Evolutionary conservation across 2,797 vertebrate species (phyloP).

Genomic region (Eulemur coronatus): DNA sequence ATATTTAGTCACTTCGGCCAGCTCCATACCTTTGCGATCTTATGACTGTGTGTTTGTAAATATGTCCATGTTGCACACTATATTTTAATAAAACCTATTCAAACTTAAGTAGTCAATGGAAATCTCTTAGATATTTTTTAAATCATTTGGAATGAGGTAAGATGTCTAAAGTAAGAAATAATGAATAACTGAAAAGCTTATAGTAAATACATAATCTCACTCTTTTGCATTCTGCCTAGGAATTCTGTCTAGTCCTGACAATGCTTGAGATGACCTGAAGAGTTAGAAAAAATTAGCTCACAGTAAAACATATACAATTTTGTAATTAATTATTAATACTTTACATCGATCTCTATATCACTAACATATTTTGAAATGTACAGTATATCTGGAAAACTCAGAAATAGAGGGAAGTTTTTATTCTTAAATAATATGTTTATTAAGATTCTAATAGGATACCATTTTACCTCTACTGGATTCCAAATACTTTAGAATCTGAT

Average conservation of each 20-base stretch:
- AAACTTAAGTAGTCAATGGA: not conserved
- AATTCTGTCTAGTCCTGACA: not conserved
- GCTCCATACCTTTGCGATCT: not conserved
- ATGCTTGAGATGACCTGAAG: not conserved
- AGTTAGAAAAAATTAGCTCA: not conserved
- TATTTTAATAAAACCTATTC: not conserved
- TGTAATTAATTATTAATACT: constrained; percentile 4
- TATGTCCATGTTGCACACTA: not conserved
- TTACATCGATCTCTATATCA: not conserved
- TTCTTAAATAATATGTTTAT: not conserved
- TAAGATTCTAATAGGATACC: not conserved
- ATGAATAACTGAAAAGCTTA: not conserved
- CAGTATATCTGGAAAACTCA: not conserved
- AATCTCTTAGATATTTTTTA: not conserved
- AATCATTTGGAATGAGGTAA: not conserved
- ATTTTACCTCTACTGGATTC: not conserved
- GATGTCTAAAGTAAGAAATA: not conserved
- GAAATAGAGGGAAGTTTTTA: not conserved
- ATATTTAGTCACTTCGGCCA: not conserved
- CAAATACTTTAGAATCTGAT: not conserved
- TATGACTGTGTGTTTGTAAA: not conserved
- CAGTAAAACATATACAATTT: not conserved
- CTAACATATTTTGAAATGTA: not conserved
- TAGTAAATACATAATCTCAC: constrained; percentile 5
- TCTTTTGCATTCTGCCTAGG: not conserved